These are phyloP conservation scores for Folsomia candida DNA, from an alignment of 2,888 invertebrate genomes.

Conservation along the genomic window DNA sequence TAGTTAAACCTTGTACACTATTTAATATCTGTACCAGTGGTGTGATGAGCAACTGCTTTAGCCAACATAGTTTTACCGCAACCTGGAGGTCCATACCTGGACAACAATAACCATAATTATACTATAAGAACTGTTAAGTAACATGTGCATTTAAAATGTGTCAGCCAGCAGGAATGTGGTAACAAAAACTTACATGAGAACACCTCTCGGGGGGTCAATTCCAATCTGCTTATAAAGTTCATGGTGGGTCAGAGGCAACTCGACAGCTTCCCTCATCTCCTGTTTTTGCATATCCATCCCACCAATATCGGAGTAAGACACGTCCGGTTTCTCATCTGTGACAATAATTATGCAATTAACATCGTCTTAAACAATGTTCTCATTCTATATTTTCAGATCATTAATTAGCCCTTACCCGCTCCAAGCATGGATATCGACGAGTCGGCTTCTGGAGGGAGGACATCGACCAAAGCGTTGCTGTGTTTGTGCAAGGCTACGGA, in stretches of 20 bases:
- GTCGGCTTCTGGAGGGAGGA: conserved; percentile 97
- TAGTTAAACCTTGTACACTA: not conserved
- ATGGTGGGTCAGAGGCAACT: conserved; percentile 95
- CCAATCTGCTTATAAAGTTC: conserved; percentile 98
- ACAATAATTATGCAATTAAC: conserved; percentile 21
- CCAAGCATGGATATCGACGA: conserved; percentile 98
- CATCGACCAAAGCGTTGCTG: conserved; percentile 99
- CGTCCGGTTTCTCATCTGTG: conserved; percentile 94
- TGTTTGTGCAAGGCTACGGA: conserved; percentile 98
- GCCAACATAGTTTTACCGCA: conserved; percentile 99
- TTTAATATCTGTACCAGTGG: conserved; percentile 68
- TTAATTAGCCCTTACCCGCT: conserved; percentile 63
- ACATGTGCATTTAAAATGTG: not conserved
- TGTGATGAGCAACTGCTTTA: conserved; percentile 97
- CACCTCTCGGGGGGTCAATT: conserved; percentile 97
- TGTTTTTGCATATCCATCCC: conserved; percentile 99
- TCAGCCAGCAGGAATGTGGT: not conserved
- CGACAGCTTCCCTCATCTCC: conserved; percentile 97
- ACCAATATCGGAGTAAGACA: conserved; percentile 95
- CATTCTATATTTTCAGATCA: not conserved
- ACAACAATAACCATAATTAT: not conserved
- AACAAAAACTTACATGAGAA: conserved; percentile 67
- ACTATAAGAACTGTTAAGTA: not conserved
- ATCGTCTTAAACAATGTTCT: not conserved
- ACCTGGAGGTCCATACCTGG: conserved; percentile 56